Percentiles rank a stretch among this genome's conserved stretches.
These are phyloP conservation scores for Notamacropus eugenii DNA, from an alignment of 2,797 vertebrate species.

Conservation along the genomic window DNA sequence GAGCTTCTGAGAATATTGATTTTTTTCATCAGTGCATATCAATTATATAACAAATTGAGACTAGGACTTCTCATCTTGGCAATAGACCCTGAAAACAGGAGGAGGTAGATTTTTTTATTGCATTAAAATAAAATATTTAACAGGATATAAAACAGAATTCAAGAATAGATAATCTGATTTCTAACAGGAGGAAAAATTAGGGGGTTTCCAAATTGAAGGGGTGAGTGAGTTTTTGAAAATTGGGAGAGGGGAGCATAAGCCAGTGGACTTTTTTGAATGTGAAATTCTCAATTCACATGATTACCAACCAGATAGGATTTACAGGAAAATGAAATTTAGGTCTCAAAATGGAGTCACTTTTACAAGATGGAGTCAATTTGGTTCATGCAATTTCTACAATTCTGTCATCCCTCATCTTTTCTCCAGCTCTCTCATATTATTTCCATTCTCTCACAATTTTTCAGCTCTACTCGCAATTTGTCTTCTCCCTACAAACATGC, in stretches of 20 bases:
- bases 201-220: neutral
- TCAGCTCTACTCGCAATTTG: neutral
- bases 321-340: neutral
- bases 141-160: neutral
- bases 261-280: neutral
- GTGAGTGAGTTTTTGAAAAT: neutral
- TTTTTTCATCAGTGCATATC: no score
- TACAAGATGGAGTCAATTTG: neutral
- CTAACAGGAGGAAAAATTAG: neutral
- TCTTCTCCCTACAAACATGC: neutral
- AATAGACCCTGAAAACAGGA: no score
- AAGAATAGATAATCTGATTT: neutral
- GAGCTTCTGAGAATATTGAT: no score
- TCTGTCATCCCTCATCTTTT: neutral
- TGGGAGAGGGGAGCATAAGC: neutral
- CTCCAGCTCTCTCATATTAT: neutral
- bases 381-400: neutral
- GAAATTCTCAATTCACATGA: neutral
- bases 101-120: neutral
- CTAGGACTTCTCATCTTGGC: no score
- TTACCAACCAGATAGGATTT: neutral
- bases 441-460: neutral
- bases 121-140: neutral
- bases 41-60: no score
- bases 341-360: neutral